Evolutionary conservation across 1,140 invertebrate species (phyloP).

Genomic region (Drosophila busckii): DNA sequence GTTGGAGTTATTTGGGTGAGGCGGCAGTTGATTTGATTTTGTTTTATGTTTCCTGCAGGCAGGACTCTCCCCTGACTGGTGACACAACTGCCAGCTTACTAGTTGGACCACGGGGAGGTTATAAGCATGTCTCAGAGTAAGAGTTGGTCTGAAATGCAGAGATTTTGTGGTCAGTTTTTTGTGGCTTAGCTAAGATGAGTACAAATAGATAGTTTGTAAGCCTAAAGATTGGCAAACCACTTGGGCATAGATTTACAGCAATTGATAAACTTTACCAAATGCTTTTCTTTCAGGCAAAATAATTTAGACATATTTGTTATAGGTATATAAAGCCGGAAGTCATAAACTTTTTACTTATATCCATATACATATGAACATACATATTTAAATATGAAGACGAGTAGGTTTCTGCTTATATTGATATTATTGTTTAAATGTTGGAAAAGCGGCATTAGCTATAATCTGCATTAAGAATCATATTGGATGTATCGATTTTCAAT

Average conservation of each 20-base stretch:
- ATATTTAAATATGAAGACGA: no score
- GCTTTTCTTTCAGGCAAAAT: no score
- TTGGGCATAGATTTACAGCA: no score
- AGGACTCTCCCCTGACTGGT: slow-evolving; percentile 10
- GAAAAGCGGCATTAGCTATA: background rate
- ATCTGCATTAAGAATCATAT: slow-evolving; percentile 2
- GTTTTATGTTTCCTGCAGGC: slow-evolving; percentile 70
- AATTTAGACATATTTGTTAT: no score
- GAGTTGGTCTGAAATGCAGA: slow-evolving; percentile 5
- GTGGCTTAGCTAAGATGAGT: slow-evolving; percentile 38
- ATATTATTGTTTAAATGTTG: no score
- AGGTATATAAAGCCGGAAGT: no score
- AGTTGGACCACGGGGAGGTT: slow-evolving; percentile 1
- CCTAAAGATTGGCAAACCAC: background rate
- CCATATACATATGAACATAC: no score
- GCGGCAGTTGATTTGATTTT: slow-evolving; percentile 70
- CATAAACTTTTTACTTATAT: no score
- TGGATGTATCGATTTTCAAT: slow-evolving; percentile 10
- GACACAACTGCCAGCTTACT: background rate
- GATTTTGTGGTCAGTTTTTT: slow-evolving; percentile 63
- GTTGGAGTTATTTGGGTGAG: slow-evolving; percentile 25
- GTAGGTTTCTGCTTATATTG: no score
- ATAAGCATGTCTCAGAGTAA: slow-evolving; percentile 3
- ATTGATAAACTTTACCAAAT: no score
- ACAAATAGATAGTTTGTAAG: slow-evolving; percentile 23